Evolutionary conservation across 2,113 vertebrate genomes (phyloP).

Genomic region (Machaerirhynchus nigripectus): DNA sequence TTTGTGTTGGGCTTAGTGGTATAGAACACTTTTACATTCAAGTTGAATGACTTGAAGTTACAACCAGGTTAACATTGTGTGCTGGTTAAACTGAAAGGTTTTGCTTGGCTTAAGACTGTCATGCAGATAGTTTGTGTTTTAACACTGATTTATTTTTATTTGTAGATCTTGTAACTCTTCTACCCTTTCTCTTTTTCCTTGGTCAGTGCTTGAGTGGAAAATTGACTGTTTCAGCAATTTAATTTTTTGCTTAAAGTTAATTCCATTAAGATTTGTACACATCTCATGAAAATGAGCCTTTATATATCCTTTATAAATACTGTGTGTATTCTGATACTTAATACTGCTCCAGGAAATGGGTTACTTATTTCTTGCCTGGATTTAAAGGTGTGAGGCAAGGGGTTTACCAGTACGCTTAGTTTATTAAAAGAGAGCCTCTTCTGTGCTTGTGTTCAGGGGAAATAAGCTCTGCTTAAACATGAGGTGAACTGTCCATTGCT

Average conservation of each 20-base stretch:
- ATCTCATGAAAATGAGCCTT: not conserved
- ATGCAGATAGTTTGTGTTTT: not conserved
- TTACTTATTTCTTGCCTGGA: not conserved
- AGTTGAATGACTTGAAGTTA: not conserved
- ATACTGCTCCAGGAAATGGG: not conserved
- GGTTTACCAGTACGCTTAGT: not conserved
- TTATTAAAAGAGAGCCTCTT: not conserved
- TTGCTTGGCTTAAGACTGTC: not conserved
- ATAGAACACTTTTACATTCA: not conserved
- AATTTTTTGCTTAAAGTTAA: not conserved
- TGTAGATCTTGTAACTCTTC: not conserved
- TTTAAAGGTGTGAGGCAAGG: not conserved
- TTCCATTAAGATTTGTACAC: not conserved
- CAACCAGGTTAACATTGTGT: not conserved
- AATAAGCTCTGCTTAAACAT: not conserved
- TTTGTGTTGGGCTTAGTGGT: not conserved
- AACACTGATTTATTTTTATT: not conserved
- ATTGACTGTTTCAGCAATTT: not conserved
- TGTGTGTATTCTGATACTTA: not conserved
- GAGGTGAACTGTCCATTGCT: not conserved
- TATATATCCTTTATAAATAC: not conserved
- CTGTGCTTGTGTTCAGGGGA: not conserved
- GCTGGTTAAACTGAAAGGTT: not conserved
- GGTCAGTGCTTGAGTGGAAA: not conserved
- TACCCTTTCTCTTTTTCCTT: not conserved